Conservation (phyloP, 2,888 invertebrate species). For the Clanis bilineata region DNA sequence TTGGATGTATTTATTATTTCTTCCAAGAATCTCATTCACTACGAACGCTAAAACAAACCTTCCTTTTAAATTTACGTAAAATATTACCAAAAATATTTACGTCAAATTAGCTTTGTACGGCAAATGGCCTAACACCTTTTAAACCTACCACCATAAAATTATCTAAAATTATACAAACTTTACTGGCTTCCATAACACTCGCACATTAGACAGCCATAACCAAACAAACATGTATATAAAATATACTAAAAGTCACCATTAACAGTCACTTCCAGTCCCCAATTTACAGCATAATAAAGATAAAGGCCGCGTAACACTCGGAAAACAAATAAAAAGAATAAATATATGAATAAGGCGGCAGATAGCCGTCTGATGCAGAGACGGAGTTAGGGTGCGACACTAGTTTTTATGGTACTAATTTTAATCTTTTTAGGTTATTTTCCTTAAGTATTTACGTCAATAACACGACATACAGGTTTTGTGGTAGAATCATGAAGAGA, state of each 20-base stretch:
- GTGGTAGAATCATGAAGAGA: no score
- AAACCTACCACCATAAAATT: neutral
- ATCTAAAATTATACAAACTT: no score
- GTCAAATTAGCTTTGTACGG: neutral
- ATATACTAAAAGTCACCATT: constrained; percentile 16
- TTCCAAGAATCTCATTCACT: no score
- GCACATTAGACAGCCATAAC: neutral
- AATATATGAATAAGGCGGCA: constrained; percentile 55
- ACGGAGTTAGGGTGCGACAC: constrained; percentile 19
- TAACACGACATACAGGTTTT: no score
- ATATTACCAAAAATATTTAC: no score
- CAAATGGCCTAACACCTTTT: neutral
- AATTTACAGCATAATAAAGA: constrained; percentile 57
- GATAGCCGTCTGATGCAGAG: constrained; percentile 54
- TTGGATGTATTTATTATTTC: no score
- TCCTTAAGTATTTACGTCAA: no score
- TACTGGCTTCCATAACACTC: neutral
- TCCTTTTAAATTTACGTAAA: no score
- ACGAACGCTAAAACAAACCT: no score
- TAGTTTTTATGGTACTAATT: neutral
- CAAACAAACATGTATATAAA: constrained; percentile 12
- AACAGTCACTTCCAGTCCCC: constrained; percentile 45
- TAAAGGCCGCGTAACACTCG: constrained; percentile 40
- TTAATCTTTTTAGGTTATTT: neutral
- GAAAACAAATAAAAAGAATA: constrained; percentile 48